Base-by-base conservation (phyloP, 1,140 invertebrate species). In the Cherax destructor region DNA sequence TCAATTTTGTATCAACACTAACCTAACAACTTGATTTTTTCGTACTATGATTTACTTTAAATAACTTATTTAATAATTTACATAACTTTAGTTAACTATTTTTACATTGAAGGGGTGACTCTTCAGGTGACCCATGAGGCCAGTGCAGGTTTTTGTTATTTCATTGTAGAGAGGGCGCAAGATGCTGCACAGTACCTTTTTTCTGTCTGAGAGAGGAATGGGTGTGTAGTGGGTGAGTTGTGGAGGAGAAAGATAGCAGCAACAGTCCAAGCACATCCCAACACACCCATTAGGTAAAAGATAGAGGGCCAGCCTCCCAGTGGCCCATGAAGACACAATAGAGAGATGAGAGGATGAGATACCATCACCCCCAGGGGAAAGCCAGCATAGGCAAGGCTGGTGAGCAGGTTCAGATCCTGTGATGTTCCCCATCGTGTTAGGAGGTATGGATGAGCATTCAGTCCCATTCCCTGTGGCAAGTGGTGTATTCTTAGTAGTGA, bases 351-450 rank as follows among this genome's bases (percentile, higher is more conserved):
- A 2, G 84, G 84, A n/a, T 86, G 84, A 11, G 72, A 30, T 0
- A 86, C 5, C 74, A 86, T 86, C 24, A 86, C 84, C n/a, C 84
- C 84, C 1, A 86, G 84, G 50, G 84, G 84, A 16, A 77, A 86
- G 74, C 84, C 72, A 9, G 56, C 47, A 41, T 86, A 86, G 47
- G 30, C 56, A 47, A 86, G 74, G 50, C 84, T 77, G 21, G 84
- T 86, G 41, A 86, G 72, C 11, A 86, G 50, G 56, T 72, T 86
- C 1, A 86, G 69, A 72, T 86, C 84, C 11, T 50, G 41, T 21
- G 21, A 41, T 18, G 84, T 50, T 7, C 84, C 84, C 84, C 84
- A 86, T 3, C 84, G 72, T 10, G 84, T 56, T 24, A 86, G 50
- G 4, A 86, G 72, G 50, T 77, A 86, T 30, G 72, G 84, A 11